Conservation (phyloP, 2,888 invertebrate species). For the Brachypterus glaber region DNA sequence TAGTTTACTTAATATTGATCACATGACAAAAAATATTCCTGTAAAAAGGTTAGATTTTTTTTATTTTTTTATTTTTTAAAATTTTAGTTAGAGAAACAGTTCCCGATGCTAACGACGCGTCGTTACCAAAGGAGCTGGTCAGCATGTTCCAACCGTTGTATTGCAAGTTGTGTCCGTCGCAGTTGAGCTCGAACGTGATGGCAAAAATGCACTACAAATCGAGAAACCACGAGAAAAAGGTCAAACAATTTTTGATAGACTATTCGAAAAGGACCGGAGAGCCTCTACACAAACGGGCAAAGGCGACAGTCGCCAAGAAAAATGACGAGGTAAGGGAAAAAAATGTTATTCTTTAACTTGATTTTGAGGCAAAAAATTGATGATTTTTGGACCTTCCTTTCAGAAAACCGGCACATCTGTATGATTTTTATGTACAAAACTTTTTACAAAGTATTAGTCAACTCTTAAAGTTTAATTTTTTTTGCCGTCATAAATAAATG, state of each 20-base stretch:
- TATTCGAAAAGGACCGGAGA: slow-evolving; percentile 38
- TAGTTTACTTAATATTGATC: too few species aligned
- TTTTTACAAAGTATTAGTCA: too few species aligned
- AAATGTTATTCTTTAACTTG: slow-evolving; percentile 3
- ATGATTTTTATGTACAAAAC: too few species aligned
- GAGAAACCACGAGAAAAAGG: slow-evolving; percentile 46
- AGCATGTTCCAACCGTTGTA: slow-evolving; percentile 42
- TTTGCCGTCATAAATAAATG: too few species aligned
- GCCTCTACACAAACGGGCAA: slow-evolving; percentile 36
- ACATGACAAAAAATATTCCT: too few species aligned
- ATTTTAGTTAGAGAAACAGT: slow-evolving; percentile 30
- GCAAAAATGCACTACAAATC: slow-evolving; percentile 48
- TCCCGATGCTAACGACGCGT: slow-evolving; percentile 31
- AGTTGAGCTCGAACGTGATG: slow-evolving; percentile 41
- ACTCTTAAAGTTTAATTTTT: too few species aligned
- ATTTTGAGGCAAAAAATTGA: too few species aligned
- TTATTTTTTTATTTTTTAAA: too few species aligned
- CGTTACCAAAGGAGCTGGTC: slow-evolving; percentile 41
- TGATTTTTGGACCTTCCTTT: too few species aligned
- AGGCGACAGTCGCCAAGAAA: slow-evolving; percentile 12
- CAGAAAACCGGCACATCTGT: too few species aligned
- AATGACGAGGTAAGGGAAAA: slow-evolving; percentile 4
- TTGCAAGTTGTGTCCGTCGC: slow-evolving; percentile 44
- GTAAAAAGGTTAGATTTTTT: too few species aligned
- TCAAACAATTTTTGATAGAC: slow-evolving; percentile 41